A percentile compares a stretch with the other conserved stretches of the same genome.
Conservation (phyloP, 2,113 vertebrate genomes). For the Plecturocebus donacophilus region DNA sequence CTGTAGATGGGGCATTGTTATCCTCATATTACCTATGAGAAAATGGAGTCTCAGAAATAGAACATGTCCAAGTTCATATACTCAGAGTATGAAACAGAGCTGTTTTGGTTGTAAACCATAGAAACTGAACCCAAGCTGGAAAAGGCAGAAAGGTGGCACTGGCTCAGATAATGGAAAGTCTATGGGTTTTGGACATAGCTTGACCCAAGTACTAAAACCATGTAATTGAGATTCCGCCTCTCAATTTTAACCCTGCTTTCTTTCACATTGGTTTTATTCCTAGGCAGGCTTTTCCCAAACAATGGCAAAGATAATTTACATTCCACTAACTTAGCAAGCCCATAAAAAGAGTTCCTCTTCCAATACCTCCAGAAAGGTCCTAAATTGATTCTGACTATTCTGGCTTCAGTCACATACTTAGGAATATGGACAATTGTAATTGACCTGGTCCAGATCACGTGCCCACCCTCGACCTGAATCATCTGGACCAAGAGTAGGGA, state of each 20-base stretch:
- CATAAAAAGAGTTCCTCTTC: background rate
- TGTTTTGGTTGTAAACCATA: background rate
- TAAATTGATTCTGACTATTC: background rate
- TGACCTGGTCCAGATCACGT: background rate
- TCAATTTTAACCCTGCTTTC: background rate
- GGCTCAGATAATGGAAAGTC: background rate
- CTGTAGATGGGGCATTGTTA: background rate
- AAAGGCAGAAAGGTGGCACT: background rate
- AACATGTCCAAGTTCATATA: background rate
- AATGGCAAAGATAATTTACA: background rate
- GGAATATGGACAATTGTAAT: background rate
- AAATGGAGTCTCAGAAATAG: background rate
- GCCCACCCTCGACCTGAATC: background rate
- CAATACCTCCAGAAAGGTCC: background rate
- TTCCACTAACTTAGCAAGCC: background rate
- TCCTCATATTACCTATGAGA: background rate
- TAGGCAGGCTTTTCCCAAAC: background rate
- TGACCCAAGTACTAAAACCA: background rate
- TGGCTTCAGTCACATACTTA: background rate
- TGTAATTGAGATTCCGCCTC: background rate
- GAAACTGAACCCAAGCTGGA: background rate
- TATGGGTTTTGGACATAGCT: background rate
- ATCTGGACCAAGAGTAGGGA: background rate
- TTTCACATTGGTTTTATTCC: background rate
- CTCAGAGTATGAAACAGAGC: background rate